phyloP scores from a whole-genome alignment of 2,797 vertebrate species.

The Silurus aristotelis region DNA sequence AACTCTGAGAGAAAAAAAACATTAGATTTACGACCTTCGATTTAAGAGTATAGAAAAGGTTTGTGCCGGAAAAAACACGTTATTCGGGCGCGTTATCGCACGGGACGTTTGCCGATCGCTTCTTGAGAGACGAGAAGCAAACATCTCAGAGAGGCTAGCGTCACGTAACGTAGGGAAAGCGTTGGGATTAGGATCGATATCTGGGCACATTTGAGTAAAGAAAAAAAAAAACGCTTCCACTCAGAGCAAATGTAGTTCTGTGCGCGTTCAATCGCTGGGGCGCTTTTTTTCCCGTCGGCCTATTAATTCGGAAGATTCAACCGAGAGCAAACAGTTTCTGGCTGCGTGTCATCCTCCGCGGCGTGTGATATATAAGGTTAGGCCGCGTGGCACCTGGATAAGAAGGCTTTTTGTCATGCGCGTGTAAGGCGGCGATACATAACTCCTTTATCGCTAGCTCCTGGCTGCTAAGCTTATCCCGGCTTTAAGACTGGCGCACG shows the following conservation, averaged over 20 bases:
- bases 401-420: constrained; percentile 60
- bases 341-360: constrained; percentile 39
- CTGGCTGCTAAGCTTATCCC: constrained; percentile 69
- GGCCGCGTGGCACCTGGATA: constrained; percentile 59
- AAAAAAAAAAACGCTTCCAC: neutral
- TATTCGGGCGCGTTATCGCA: constrained; percentile 12
- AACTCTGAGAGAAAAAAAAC: neutral
- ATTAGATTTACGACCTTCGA: neutral
- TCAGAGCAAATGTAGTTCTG: constrained; percentile 41
- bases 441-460: constrained; percentile 58
- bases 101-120: neutral
- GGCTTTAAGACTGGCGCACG: constrained; percentile 70
- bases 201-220: neutral
- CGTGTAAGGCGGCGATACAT: constrained; percentile 57
- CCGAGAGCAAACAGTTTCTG: constrained; percentile 45
- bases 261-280: constrained; percentile 19
- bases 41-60: neutral
- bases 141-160: neutral
- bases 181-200: constrained; percentile 30
- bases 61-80: neutral
- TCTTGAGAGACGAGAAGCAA: neutral
- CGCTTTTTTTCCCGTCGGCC: neutral
- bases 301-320: constrained; percentile 43
- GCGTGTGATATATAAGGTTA: constrained; percentile 50
- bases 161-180: neutral